Evolutionary conservation across 1,140 invertebrate species (phyloP).

Genomic region (Prorops nasuta): DNA sequence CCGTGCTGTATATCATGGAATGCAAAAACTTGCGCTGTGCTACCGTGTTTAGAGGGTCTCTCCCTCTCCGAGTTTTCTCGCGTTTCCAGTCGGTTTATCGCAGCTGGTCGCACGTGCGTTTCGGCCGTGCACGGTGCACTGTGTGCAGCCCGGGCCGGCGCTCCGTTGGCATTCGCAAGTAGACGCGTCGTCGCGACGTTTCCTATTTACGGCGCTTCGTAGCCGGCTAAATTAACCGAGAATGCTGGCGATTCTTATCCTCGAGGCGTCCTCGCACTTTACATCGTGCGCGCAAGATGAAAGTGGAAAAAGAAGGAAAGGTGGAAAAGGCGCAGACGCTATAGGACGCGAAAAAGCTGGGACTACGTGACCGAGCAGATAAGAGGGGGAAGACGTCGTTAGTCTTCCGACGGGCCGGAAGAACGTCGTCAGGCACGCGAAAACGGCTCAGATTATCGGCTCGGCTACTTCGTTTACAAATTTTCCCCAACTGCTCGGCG

Average conservation of each 20-base stretch:
- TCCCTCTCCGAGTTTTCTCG: no score
- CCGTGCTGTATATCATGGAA: not conserved
- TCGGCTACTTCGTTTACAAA: conserved; percentile 38
- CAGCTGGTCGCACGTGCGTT: no score
- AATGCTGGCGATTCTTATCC: conserved; percentile 49
- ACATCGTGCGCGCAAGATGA: conserved; percentile 20
- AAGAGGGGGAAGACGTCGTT: conserved; percentile 51
- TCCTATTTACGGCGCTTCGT: conserved; percentile 49
- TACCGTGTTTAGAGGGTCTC: no score
- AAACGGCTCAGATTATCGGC: conserved; percentile 33
- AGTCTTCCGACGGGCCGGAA: conserved; percentile 48
- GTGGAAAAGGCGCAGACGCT: not conserved
- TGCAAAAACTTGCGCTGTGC: no score
- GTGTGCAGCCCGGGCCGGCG: not conserved
- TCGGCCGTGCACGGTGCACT: no score
- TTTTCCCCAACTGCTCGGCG: conserved; percentile 16
- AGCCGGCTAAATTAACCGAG: conserved; percentile 50
- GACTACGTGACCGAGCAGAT: conserved; percentile 52
- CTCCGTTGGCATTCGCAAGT: not conserved
- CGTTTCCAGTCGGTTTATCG: no score
- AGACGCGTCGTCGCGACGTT: conserved; percentile 28
- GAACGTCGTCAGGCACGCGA: conserved; percentile 52
- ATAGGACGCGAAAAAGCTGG: not conserved
- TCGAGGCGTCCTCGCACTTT: conserved; percentile 36
- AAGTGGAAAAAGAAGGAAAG: not conserved